Evolutionary conservation across 1,140 invertebrate species (phyloP).

Genomic region (Trachymyrmex cornetzi): DNA sequence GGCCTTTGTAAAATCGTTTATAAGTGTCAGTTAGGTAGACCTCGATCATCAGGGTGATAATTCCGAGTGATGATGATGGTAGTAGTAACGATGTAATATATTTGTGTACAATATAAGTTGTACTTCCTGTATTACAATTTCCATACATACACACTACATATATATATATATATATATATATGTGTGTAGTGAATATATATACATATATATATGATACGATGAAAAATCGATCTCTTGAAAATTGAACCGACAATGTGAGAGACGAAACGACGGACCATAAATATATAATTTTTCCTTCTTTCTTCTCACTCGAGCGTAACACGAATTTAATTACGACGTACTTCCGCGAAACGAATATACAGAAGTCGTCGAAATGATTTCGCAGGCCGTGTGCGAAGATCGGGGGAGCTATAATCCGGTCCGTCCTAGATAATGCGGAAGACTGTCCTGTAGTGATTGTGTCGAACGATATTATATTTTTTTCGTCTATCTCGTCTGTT

Average conservation of each 20-base stretch:
- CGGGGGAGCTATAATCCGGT: constrained; percentile 8
- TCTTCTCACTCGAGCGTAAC: constrained; percentile 27
- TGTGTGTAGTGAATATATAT: too few species aligned
- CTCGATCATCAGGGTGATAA: constrained; percentile 8
- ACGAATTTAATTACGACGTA: constrained; percentile 25
- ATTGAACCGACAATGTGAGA: background rate
- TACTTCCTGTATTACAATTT: constrained; percentile 41
- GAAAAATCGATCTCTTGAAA: background rate
- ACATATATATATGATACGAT: background rate
- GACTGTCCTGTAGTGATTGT: constrained; percentile 8
- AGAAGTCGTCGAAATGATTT: constrained; percentile 17
- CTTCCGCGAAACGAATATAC: background rate
- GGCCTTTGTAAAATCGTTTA: constrained; percentile 66
- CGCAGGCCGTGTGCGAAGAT: background rate
- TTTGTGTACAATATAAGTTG: constrained; percentile 56
- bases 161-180: background rate
- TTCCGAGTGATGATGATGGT: constrained; percentile 38
- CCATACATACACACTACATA: background rate
- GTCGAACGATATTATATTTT: constrained; percentile 11
- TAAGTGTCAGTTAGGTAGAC: constrained; percentile 46
- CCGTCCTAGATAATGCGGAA: constrained; percentile 41
- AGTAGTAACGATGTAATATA: constrained; percentile 52
- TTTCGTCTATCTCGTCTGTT: constrained; percentile 11
- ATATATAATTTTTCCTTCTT: constrained; percentile 52
- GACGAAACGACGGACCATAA: constrained; percentile 49